Base-by-base conservation (phyloP, 2,797 vertebrate species). In the Yasuhikotakia modesta region DNA sequence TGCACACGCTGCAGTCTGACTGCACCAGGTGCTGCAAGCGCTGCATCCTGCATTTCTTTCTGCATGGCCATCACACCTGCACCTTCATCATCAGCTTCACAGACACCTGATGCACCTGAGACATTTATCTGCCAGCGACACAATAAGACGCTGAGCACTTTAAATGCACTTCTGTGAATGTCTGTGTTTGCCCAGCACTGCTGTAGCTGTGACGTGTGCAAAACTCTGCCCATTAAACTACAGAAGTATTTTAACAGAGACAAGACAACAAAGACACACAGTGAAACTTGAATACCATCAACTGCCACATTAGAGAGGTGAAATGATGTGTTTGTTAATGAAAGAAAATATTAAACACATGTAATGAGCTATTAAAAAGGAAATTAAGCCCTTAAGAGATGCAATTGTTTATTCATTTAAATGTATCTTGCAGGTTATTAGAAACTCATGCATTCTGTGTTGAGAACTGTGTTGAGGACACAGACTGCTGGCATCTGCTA, bases 31-130 rank as follows among this genome's bases (percentile, higher is more conserved):
- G 17, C 24, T n/a, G 45, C 32, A 19, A 57, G 35, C n/a, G 22
- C 66, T 57, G 45, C 55, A 63, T 21, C 17, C 30, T 76, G 16
- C 57, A 45, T 43, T 27, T 73, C 65, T 73, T 50, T 76, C 52
- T 30, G 53, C 17, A 4, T n/a, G 21, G 10, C 66, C 45, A 53
- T 55, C 71, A 21, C 55, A 24, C 70, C 61, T 70, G 64, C 76
- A 43, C 53, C 61, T 52, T 48, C 73, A 60, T 43, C 55, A 35
- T 27, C 52, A 16, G 22, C 19, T 48, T 61, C 32, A 32, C n/a
- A 21, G 48, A 68, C 73, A 71, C 27, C 74, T 72, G 69, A n/a
- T n/a, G n/a, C n/a, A n/a, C n/a, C n/a, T n/a, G n/a, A n/a, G n/a
- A n/a, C n/a, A n/a, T 65, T 45, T 58, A 24, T 73, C 52, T 64